Conservation (phyloP, 2,797 vertebrate genomes). For the Cephalopachus bancanus region DNA sequence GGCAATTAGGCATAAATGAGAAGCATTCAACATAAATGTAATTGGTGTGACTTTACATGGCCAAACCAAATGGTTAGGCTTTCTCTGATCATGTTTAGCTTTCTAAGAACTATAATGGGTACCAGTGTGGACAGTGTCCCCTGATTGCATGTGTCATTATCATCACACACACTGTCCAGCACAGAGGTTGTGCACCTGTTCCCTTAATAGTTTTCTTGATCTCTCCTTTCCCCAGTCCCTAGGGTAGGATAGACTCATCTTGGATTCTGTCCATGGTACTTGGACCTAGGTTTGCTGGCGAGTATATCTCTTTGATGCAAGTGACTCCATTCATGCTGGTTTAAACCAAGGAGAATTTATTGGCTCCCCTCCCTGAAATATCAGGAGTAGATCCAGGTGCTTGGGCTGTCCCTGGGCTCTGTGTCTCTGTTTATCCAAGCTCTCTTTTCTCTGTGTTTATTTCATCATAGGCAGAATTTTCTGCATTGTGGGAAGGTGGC, state of each 20-base stretch:
- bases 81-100: neutral
- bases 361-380: neutral
- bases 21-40: neutral
- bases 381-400: neutral
- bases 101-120: neutral
- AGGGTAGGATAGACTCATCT: neutral
- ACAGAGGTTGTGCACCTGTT: neutral
- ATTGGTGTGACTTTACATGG: neutral
- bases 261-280: no score
- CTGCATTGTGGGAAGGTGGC: neutral
- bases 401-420: neutral
- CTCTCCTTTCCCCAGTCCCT: neutral
- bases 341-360: neutral
- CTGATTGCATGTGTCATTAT: neutral
- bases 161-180: accelerated
- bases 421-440: neutral
- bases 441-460: neutral
- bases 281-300: neutral
- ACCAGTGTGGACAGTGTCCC: neutral
- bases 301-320: neutral
- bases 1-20: constrained; percentile 26
- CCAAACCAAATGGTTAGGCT: neutral
- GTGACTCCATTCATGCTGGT: neutral
- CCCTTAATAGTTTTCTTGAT: neutral
- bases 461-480: neutral